Conservation (phyloP, 2,113 vertebrate species). For the Athene cunicularia region DNA sequence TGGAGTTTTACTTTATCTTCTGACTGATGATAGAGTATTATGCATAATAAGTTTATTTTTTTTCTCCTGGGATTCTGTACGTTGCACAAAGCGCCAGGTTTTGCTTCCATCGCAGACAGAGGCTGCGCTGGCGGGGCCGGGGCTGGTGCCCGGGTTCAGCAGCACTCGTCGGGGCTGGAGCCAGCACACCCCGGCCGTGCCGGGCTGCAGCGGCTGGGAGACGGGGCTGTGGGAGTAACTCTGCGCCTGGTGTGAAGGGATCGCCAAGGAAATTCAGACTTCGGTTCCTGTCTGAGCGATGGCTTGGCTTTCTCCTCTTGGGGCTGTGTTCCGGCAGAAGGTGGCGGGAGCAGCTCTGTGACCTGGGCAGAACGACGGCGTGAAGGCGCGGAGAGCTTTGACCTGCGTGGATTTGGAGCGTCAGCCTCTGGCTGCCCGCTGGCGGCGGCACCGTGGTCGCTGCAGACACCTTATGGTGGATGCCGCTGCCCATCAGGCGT, state of each 20-base stretch:
- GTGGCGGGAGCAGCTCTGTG: neutral
- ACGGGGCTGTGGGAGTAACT: neutral
- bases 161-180: neutral
- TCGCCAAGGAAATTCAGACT: neutral
- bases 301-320: neutral
- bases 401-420: neutral
- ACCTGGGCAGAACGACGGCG: neutral
- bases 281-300: neutral
- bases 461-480: fast-evolving
- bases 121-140: fast-evolving
- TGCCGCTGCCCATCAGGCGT: neutral
- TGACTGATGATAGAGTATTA: constrained; percentile 10
- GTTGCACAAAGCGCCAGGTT: neutral
- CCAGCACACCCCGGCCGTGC: fast-evolving
- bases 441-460: neutral
- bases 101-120: neutral
- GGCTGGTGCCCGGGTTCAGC: neutral
- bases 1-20: constrained; percentile 29
- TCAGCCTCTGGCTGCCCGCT: fast-evolving
- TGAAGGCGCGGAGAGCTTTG: neutral
- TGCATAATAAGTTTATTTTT: constrained; percentile 1
- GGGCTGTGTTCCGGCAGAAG: neutral
- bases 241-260: neutral
- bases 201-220: neutral
- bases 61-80: neutral